Base-by-base conservation (phyloP, 2,113 vertebrate species). In the Pheucticus melanocephalus region DNA sequence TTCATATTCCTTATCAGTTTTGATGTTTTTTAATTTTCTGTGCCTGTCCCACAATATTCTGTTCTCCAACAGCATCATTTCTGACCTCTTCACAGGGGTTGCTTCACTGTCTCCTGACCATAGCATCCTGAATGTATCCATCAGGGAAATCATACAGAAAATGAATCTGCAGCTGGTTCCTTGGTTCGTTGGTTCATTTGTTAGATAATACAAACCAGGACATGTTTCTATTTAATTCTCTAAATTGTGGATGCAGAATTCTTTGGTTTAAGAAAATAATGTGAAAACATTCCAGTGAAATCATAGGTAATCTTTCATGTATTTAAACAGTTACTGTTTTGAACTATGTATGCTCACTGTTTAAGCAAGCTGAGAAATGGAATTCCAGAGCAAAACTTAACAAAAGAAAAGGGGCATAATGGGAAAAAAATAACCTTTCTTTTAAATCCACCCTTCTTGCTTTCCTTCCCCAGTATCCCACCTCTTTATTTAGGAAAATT, bases 111-210 rank as follows among this genome's bases (percentile, higher is more conserved):
- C 89, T 95, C 89, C 94, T 97, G 95, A 95, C 95, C 66, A 72
- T 45, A 69, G 92, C 40, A 83, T 95, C 92, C 85, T 90, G 90
- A 92, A 96, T 44, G 57, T 88, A 96, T 92, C 92, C 96, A 97
- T 96, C 82, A 96, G 97, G 97, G 97, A 98, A 98, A 98, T 98
- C 94, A 98, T 22, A 93, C 69, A 88, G 86, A 97, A 98, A 98
- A 97, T 96, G 75, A 97, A 97, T 96, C 97, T 97, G 90, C 87
- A 97, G 96, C 85, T 85, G 82, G 78, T 90, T 59, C 71, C 91
- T 76, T 92, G 86, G 92, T 97, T 97, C 95, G 93, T 71, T 94
- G 81, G 90, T 96, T 97, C 96, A 97, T 94, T 94, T 94, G 75
- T 91, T 94, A 97, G 93, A 96, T 97, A 98, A 98, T 97, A 97